Base-by-base conservation (phyloP, 1,140 invertebrate genomes). In the Caenorhabditis remanei region DNA sequence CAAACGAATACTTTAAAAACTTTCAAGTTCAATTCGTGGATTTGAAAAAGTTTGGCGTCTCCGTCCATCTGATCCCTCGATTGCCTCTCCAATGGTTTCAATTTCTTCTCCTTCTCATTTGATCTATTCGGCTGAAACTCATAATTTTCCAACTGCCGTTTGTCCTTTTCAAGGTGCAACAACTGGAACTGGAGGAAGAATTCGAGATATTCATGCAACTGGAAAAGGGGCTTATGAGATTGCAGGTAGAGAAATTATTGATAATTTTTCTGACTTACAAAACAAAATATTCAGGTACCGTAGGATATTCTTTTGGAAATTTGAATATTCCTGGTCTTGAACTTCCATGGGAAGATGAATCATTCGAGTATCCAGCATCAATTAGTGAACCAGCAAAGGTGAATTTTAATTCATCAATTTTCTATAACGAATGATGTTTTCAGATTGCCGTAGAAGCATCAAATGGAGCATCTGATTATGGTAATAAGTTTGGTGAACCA, bases 101-200 rank as follows among this genome's bases (percentile, higher is more conserved):
- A 91, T 94, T 53, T 89, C 93, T 11, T 93, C 94, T 0, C 94
- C 95, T n/a, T 95, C 95, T 8, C 96, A 99, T 93, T 95, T 99
- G n/a, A 97, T 98, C 91, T 99, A 99, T 90, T 99, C 98, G 9
- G 98, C 98, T 0, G 98, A 99, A 94, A 99, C 98, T 0, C 98
- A 99, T 93, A 99, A 99, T 92, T 99, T 99, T 94, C 98, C 98
- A 8, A 99, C 98, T 58, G 97, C 93, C 71, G 94, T 94, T 53
- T 94, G 94, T 79, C 94, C 94, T 41, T 94, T 93, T 90, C 97
- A 87, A 94, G 98, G 98, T 6, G 97, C 98, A 0, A 97, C 97
- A 0, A 98, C 97, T 9, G 97, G 98, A 32, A 98, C 97, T 48
- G 98, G 98, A 5, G 98, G 98, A 1, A 94, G 98, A 83, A 95